Evolutionary conservation across 2,113 vertebrate genomes (phyloP), one percentile per base, ranked within the genome.

Genomic region (Sylvia atricapilla): DNA sequence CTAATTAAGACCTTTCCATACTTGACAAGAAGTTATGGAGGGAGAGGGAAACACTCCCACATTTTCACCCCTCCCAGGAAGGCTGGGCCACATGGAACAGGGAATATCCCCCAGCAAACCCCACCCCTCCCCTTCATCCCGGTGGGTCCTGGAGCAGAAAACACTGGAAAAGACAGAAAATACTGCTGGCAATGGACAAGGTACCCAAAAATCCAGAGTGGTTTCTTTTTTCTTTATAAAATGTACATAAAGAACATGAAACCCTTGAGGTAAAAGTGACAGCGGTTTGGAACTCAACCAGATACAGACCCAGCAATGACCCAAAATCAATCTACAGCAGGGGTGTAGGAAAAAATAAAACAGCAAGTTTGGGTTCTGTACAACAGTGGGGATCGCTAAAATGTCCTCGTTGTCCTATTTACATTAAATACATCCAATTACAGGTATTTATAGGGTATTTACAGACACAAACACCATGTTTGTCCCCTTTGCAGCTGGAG

Each of bases 211-310:
- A 66, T 81, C 68, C 11, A 0, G 67, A 76, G 70, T 4, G 80
- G 15, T 79, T 82, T 75, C 78, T 87, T 55, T 78, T 46, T 91
- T 93, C 74, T 96, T 92, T 94, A 89, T 89, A 94, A 96, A 97
- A 96, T 62, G 91, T 93, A 94, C 94, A 94, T 37, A 95, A 96
- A 95, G 87, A 87, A 94, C 93, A 91, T 47, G 64, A 50, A 95
- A 76, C 66, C 69, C 85, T 73, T 41, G 95, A 95, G 91, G 89
- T 94, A 95, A 94, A 94, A 96, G 94, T 89, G 89, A 95, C 84
- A 95, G 52, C 91, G 79, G 77, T 79, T 73, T 41, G 89, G 82
- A 92, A 95, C 69, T 91, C 63, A 87, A 79, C 84, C 95, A 73
- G 94, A 85, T 82, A 89, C 91, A 94, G 85, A 92, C 76, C 85